Percentiles rank a stretch among this genome's conserved stretches.
These are phyloP conservation scores for Eidolon helvum DNA, from an alignment of 2,113 vertebrate species.

Conservation along the genomic window DNA sequence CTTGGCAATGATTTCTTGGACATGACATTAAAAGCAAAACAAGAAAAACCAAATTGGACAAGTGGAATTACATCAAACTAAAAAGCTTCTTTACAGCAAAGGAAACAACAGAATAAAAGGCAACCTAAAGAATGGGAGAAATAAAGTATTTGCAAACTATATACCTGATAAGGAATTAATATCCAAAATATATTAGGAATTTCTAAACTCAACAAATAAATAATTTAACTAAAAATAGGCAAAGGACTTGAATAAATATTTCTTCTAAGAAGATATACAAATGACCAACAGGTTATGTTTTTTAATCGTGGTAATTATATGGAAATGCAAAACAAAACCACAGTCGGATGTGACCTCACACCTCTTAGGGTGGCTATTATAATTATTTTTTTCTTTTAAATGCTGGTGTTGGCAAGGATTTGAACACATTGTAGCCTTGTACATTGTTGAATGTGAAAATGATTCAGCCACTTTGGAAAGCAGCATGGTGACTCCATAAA, in stretches of 20 bases:
- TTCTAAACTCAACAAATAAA: neutral
- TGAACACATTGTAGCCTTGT: neutral
- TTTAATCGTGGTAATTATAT: neutral
- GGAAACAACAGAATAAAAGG: neutral
- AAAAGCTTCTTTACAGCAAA: neutral
- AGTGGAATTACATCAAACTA: neutral
- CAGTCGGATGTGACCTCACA: neutral
- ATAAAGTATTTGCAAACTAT: neutral
- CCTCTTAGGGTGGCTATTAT: neutral
- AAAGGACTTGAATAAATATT: neutral
- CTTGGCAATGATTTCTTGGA: neutral
- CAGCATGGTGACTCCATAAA: neutral
- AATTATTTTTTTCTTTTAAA: neutral
- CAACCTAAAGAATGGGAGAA: neutral
- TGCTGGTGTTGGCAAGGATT: neutral
- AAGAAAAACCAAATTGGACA: neutral
- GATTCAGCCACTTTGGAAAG: neutral
- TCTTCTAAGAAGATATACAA: neutral
- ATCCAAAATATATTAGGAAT: neutral
- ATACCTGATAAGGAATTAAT: neutral
- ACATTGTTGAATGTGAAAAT: neutral
- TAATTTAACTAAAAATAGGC: neutral
- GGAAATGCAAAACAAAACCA: neutral
- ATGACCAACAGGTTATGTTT: neutral
- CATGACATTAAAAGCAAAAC: neutral